These are phyloP conservation scores for Ibycter americanus DNA, from an alignment of 2,797 vertebrate genomes.

Conservation along the genomic window DNA sequence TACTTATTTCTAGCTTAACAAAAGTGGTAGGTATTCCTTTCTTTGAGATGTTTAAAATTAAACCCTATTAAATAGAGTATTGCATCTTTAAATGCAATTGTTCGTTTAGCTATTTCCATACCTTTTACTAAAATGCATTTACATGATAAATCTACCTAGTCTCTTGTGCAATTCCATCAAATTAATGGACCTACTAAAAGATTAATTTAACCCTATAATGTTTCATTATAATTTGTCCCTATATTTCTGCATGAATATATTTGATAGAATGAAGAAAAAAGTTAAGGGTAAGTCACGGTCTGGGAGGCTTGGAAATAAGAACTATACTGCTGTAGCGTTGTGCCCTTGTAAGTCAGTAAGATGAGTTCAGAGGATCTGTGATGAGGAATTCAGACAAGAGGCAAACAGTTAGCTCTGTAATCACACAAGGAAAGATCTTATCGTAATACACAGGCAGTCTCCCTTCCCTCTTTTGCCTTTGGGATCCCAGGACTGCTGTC, in stretches of 20 bases:
- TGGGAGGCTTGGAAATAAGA: background rate
- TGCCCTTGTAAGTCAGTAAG: background rate
- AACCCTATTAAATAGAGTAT: background rate
- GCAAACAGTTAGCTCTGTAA: background rate
- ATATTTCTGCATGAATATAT: background rate
- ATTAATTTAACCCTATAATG: background rate
- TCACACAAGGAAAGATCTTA: background rate
- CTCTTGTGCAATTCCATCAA: background rate
- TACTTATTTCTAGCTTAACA: slow-evolving; percentile 45
- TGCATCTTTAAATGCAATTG: background rate
- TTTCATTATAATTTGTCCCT: background rate
- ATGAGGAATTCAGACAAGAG: background rate
- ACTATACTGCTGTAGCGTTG: rapidly evolving
- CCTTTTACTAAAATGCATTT: background rate
- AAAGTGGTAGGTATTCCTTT: background rate
- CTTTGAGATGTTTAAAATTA: background rate
- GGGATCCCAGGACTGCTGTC: background rate
- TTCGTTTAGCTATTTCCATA: background rate
- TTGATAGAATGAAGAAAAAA: background rate
- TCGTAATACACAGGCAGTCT: rapidly evolving
- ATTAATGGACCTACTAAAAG: background rate
- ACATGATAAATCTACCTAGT: background rate
- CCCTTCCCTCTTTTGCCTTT: background rate
- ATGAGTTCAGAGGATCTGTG: background rate
- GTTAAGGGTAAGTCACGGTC: background rate